A percentile compares a stretch with the other conserved stretches of the same genome.
phyloP scores from a whole-genome alignment of 1,140 invertebrate genomes.

The silkworm (Bombyx mori) region DNA sequence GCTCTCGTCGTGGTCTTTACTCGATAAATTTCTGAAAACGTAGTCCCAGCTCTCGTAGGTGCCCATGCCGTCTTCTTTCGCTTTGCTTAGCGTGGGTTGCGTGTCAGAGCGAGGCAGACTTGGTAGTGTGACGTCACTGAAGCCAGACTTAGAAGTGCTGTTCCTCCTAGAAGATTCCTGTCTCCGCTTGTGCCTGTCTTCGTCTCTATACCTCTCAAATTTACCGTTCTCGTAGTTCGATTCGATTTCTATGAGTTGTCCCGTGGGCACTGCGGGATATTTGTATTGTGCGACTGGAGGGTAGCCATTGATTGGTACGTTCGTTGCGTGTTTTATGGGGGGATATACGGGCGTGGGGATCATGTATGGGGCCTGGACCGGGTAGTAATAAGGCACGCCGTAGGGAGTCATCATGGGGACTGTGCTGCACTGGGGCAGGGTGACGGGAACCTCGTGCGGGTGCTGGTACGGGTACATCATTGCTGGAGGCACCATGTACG shows the following conservation, averaged over 20 bases:
- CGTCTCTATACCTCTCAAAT: constrained; percentile 41
- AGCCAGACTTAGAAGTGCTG: constrained; percentile 51
- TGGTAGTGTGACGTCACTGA: constrained; percentile 49
- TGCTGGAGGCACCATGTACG: constrained; percentile 39
- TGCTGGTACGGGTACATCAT: constrained; percentile 40
- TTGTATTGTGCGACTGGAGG: constrained; percentile 40
- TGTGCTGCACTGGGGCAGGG: constrained; percentile 32
- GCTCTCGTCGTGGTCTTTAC: constrained; percentile 78
- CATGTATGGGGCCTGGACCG: constrained; percentile 61
- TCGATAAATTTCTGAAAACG: constrained; percentile 82
- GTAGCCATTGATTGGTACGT: constrained; percentile 60
- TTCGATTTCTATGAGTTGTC: constrained; percentile 81
- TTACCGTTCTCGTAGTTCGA: constrained; percentile 53
- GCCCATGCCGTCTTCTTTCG: constrained; percentile 72
- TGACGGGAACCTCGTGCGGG: constrained; percentile 33
- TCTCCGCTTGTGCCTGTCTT: constrained; percentile 31
- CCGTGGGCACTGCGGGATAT: constrained; percentile 72
- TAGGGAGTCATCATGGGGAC: constrained; percentile 49
- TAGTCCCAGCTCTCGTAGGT: constrained; percentile 84
- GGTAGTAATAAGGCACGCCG: constrained; percentile 57
- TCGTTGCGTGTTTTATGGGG: constrained; percentile 59
- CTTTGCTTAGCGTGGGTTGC: constrained; percentile 63
- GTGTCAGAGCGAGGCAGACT: constrained; percentile 62
- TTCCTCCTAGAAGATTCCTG: constrained; percentile 44
- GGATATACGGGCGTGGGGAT: constrained; percentile 59